phyloP scores from a whole-genome alignment of 37 sponge, comb jelly and placozoan species.

The Cliona cf. orientalis region DNA sequence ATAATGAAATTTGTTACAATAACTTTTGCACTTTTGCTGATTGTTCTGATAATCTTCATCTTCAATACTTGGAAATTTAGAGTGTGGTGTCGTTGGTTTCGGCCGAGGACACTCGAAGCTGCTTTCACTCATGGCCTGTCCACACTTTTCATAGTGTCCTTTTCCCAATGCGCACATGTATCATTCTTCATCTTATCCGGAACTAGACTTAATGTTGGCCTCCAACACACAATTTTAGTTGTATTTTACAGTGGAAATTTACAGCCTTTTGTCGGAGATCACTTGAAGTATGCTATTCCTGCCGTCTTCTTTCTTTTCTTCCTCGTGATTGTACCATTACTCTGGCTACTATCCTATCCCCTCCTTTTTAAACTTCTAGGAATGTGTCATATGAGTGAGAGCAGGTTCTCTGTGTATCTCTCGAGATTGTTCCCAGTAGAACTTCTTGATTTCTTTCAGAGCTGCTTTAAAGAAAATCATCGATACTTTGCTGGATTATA shows the following conservation, averaged over 20 bases:
- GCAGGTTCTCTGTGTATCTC: background rate
- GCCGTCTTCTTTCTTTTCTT: constrained; percentile 5
- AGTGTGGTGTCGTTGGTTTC: too few relatives aligned
- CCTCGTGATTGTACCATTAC: background rate
- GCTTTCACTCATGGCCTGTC: constrained; percentile 19
- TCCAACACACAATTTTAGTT: background rate
- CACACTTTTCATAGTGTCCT: constrained; percentile 6
- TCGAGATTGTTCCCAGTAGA: constrained; percentile 8
- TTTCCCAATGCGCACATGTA: constrained; percentile 14
- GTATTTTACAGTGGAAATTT: constrained; percentile 16
- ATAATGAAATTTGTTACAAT: background rate
- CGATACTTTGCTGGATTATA: constrained; percentile 37
- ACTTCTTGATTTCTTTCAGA: constrained; percentile 32
- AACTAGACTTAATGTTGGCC: background rate
- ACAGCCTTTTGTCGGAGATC: constrained; percentile 1
- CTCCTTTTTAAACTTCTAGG: background rate
- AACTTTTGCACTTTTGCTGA: background rate
- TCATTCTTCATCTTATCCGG: background rate
- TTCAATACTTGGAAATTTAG: too few relatives aligned
- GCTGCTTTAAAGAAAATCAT: constrained; percentile 21
- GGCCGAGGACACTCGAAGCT: too few relatives aligned
- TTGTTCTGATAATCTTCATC: background rate
- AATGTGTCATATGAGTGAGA: background rate
- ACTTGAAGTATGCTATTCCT: constrained; percentile 15
- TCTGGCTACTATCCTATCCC: constrained; percentile 10